A percentile compares a stretch with the other conserved stretches of the same genome.
Conservation (phyloP, 1,140 invertebrate genomes). For the Aplysia californica region DNA sequence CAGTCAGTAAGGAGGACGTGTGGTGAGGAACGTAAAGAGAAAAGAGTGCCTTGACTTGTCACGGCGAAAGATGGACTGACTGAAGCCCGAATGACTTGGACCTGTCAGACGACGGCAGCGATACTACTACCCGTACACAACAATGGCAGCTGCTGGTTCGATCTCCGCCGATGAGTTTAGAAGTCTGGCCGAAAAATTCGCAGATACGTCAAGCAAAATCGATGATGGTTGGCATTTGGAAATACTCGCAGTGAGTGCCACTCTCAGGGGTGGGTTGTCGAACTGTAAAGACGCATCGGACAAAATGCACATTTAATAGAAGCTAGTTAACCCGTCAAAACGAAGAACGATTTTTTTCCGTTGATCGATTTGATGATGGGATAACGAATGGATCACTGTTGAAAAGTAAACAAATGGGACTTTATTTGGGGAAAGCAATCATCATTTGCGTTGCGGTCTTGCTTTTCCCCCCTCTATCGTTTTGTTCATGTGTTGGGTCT, state of each 20-base stretch:
- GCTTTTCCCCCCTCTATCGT: too few species aligned
- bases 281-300: background rate
- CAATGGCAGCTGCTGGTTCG: constrained; percentile 55
- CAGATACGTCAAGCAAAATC: constrained; percentile 36
- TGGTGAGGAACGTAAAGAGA: too few species aligned
- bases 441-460: too few species aligned
- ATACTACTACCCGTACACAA: too few species aligned
- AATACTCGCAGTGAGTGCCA: background rate
- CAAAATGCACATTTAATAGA: background rate
- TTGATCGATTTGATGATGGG: background rate
- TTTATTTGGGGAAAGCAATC: too few species aligned
- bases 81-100: background rate
- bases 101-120: too few species aligned
- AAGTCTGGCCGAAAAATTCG: constrained; percentile 34
- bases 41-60: too few species aligned
- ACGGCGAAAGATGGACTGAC: background rate
- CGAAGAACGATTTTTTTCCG: background rate
- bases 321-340: background rate
- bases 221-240: constrained; percentile 31
- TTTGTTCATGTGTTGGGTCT: too few species aligned
- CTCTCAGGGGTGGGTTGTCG: background rate
- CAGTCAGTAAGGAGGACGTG: too few species aligned
- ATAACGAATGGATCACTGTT: background rate
- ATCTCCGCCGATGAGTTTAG: constrained; percentile 48
- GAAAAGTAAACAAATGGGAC: background rate